Percentiles rank a stretch among this genome's conserved stretches.
phyloP scores from a whole-genome alignment of 2,113 vertebrate genomes.

The Oostethus manadensis region DNA sequence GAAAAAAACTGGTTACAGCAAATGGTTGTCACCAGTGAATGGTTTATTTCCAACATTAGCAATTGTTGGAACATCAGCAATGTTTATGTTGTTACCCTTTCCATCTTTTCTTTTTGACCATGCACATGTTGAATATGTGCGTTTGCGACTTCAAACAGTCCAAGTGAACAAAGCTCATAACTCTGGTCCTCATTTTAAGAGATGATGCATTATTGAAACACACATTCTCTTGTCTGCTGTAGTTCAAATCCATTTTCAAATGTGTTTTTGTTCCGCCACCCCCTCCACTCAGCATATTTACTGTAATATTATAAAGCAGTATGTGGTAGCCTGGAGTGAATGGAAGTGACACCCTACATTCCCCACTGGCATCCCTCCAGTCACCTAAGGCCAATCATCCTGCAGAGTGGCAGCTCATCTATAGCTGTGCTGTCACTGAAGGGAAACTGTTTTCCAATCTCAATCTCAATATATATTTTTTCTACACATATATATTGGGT shows the following conservation, averaged over 20 bases:
- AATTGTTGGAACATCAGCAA: no score
- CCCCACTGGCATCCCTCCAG: slow-evolving; percentile 32
- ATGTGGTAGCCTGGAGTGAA: slow-evolving; percentile 32
- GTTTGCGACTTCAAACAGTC: slow-evolving; percentile 42
- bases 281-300: slow-evolving; percentile 25
- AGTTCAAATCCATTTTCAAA: slow-evolving; percentile 21
- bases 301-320: slow-evolving; percentile 19
- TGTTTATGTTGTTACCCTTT: slow-evolving; percentile 48
- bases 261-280: background rate
- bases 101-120: slow-evolving; percentile 46
- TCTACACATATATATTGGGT: no score
- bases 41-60: slow-evolving; percentile 30
- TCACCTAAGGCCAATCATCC: slow-evolving; percentile 36
- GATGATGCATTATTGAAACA: slow-evolving; percentile 18
- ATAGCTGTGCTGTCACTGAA: slow-evolving; percentile 17
- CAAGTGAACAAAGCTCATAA: slow-evolving; percentile 19
- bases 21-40: slow-evolving; percentile 28
- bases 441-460: slow-evolving; percentile 11
- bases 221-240: slow-evolving; percentile 8
- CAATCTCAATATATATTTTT: no score
- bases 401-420: slow-evolving; percentile 22
- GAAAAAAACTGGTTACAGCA: slow-evolving; percentile 13
- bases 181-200: slow-evolving; percentile 19
- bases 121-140: slow-evolving; percentile 41
- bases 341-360: slow-evolving; percentile 39